Percentiles rank a stretch among this genome's conserved stretches.
These are phyloP conservation scores for Poeciliopsis occidentalis DNA, from an alignment of 2,113 vertebrate genomes.

Conservation along the genomic window DNA sequence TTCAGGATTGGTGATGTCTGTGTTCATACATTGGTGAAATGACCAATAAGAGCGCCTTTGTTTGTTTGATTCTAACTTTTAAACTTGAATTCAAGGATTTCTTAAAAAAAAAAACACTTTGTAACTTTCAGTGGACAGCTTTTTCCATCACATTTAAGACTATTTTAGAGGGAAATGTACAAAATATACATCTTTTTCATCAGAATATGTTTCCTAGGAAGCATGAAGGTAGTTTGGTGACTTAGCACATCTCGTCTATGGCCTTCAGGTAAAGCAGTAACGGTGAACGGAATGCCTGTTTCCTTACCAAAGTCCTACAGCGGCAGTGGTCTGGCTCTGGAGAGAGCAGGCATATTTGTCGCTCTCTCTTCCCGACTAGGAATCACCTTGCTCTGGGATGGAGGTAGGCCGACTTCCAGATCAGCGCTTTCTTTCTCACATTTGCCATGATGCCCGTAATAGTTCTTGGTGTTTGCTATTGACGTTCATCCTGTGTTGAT, in stretches of 20 bases:
- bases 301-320: conserved; percentile 84
- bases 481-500: not conserved
- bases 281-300: conserved; percentile 85
- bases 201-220: not conserved
- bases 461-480: not conserved
- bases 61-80: not conserved
- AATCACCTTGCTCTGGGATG: conserved; percentile 89
- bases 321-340: conserved; percentile 84
- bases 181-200: not conserved
- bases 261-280: conserved; percentile 84
- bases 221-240: not conserved
- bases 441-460: not conserved
- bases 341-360: conserved; percentile 83
- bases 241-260: conserved; percentile 3
- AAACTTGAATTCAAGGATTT: not conserved
- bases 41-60: not conserved
- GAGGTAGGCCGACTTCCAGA: conserved; percentile 77
- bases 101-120: not conserved
- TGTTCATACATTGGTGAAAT: not conserved
- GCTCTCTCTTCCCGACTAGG: conserved; percentile 83
- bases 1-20: not conserved
- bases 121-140: not conserved
- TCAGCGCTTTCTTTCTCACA: not conserved
- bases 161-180: not conserved
- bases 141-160: not conserved